Evolutionary conservation across 2,888 invertebrate species (phyloP), one percentile per base, ranked within the genome.

Genomic region (Caenorhabditis plicata): DNA sequence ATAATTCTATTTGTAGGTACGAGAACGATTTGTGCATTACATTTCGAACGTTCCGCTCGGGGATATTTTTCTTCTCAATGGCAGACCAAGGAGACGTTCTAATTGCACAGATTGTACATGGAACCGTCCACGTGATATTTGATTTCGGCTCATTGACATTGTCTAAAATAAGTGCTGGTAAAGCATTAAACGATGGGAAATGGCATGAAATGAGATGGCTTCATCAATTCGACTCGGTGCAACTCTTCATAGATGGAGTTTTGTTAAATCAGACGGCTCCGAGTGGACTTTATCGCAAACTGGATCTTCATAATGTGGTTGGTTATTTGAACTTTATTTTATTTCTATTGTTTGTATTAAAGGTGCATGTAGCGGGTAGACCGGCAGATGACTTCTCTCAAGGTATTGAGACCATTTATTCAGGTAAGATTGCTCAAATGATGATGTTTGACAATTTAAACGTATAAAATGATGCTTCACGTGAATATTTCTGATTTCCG

Each of bases 201-300:
- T 78, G 78, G 78, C 78, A 78, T 49, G 75, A 76, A 46, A 43
- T 77, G 36, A 57, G 72, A 15, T 78, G 78, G 78, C 56, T 71
- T 7, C 78, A 78, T 47, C 78, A 78, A 40, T 78, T 79, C 50
- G 78, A 78, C 40, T 74, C 74, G 11, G 78, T 78, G 15, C 68
- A 78, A 49, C 48, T 69, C 19, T 57, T 60, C 25, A 68, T 78
- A 26, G 78, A 78, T 48, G 74, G 74, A 8, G 74, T 77, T 9
- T 47, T 73, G 3, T 48, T 73, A 27, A 78, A 78, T 56, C 65
- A 68, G 29, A 78, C 78, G 3, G 69, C 73, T 33, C 77, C 78
- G 1, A 68, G 68, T 7, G 77, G 77, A 13, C 57, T 79, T n/a
- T 78, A 79, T 54, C 45, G 78, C 41, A 78, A 79, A 65, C 57